Evolutionary conservation across 1,140 invertebrate species (phyloP).

Genomic region (Aphis gossypii): DNA sequence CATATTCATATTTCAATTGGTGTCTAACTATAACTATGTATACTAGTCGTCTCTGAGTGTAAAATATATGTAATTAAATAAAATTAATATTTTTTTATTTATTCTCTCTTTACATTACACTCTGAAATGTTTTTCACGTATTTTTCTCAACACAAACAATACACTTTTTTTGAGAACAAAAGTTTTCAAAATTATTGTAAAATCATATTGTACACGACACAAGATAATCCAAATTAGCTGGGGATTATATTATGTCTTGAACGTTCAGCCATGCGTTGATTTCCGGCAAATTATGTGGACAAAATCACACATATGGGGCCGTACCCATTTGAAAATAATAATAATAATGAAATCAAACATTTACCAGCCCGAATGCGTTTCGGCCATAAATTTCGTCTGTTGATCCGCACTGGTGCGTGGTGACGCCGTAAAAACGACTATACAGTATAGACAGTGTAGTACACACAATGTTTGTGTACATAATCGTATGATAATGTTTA

Average conservation of each 20-base stretch:
- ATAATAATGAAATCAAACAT: constrained; percentile 11
- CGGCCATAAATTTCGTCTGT: not conserved
- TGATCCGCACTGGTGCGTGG: not conserved
- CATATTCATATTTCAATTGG: not conserved
- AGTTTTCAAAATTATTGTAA: not conserved
- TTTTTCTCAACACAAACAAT: not conserved
- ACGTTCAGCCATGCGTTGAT: not conserved
- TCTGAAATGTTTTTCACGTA: not conserved
- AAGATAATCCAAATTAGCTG: not conserved
- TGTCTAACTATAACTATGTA: too few species aligned
- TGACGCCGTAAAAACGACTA: not conserved
- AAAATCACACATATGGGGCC: not conserved
- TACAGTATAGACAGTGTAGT: not conserved
- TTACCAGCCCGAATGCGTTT: not conserved
- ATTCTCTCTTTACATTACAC: not conserved
- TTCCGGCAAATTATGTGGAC: constrained; percentile 13
- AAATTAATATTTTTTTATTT: not conserved
- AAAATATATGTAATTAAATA: not conserved
- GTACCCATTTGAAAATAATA: not conserved
- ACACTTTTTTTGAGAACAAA: not conserved
- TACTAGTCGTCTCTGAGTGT: not conserved
- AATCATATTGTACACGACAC: not conserved
- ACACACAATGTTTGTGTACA: not conserved
- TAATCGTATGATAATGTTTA: not conserved
- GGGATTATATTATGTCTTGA: not conserved